These are phyloP conservation scores for Drosophila setifemur DNA, from an alignment of 1,140 invertebrate species.

Conservation along the genomic window DNA sequence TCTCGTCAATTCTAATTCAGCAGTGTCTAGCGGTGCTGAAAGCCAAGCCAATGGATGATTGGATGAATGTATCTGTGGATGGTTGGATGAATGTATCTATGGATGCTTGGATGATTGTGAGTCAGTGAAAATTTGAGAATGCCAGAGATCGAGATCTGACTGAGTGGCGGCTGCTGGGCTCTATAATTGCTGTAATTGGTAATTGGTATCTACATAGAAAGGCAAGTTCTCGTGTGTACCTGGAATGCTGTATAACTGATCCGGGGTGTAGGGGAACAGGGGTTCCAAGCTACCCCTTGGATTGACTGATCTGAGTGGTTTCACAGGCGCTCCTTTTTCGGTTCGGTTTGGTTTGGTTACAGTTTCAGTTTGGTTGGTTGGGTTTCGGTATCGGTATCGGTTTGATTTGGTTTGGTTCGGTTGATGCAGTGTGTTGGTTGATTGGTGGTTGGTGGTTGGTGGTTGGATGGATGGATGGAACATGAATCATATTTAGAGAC, in stretches of 20 bases:
- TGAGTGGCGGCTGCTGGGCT: no score
- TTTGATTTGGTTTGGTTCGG: constrained; percentile 12
- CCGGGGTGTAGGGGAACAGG: constrained; percentile 84
- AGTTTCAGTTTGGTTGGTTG: neutral
- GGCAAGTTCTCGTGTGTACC: constrained; percentile 82
- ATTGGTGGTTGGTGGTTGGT: neutral
- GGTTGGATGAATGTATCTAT: neutral
- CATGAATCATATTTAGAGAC: constrained; percentile 48
- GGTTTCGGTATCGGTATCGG: no score
- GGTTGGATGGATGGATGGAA: constrained; percentile 44
- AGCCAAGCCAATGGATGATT: no score
- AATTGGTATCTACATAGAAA: constrained; percentile 23
- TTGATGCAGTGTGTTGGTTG: constrained; percentile 1
- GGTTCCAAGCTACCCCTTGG: constrained; percentile 83
- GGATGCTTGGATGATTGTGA: no score
- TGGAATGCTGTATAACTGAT: constrained; percentile 85
- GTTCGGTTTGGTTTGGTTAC: constrained; percentile 5
- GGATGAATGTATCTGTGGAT: neutral
- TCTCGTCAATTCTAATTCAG: no score
- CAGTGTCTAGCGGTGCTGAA: no score
- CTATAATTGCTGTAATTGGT: no score
- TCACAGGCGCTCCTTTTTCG: constrained; percentile 84
- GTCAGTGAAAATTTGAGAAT: no score
- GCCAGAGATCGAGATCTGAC: no score
- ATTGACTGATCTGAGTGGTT: constrained; percentile 86